phyloP scores from a whole-genome alignment of 92 coral and sea anemone species.

The Epizoanthus stellaris region DNA sequence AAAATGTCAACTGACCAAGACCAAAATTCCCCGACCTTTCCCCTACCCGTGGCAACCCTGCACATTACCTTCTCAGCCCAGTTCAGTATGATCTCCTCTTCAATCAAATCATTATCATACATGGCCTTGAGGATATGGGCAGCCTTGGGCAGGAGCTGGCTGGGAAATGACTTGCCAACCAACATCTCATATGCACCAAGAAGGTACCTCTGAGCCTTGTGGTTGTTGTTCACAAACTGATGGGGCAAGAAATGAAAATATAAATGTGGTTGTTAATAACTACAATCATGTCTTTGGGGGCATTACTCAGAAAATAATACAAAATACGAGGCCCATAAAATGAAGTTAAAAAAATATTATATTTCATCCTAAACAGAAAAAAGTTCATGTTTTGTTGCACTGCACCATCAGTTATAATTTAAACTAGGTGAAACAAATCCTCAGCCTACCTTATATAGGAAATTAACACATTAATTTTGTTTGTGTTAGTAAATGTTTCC shows the following conservation, averaged over 20 bases:
- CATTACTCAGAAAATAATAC: not conserved
- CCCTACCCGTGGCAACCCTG: not conserved
- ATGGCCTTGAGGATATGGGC: conserved; percentile 87
- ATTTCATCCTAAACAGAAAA: no score
- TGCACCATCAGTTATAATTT: no score
- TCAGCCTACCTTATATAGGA: not conserved
- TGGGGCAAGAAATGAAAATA: not conserved
- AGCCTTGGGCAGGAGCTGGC: conserved; percentile 88
- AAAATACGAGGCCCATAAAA: no score
- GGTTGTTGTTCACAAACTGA: conserved; percentile 91
- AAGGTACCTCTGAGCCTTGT: conserved; percentile 96
- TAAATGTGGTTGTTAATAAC: not conserved
- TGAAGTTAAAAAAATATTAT: no score
- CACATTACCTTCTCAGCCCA: conserved; percentile 93
- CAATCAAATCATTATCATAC: conserved; percentile 87
- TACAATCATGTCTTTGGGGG: not conserved
- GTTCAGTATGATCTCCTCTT: conserved; percentile 87
- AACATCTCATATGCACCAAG: conserved; percentile 98
- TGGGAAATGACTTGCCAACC: conserved; percentile 95
- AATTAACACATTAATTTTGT: no score
- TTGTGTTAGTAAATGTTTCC: no score
- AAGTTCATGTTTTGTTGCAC: no score
- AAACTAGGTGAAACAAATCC: not conserved
- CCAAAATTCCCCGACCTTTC: no score
- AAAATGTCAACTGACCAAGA: no score